Conservation (phyloP, 2,113 vertebrate genomes). For the Tretioscincus oriximinensis region DNA sequence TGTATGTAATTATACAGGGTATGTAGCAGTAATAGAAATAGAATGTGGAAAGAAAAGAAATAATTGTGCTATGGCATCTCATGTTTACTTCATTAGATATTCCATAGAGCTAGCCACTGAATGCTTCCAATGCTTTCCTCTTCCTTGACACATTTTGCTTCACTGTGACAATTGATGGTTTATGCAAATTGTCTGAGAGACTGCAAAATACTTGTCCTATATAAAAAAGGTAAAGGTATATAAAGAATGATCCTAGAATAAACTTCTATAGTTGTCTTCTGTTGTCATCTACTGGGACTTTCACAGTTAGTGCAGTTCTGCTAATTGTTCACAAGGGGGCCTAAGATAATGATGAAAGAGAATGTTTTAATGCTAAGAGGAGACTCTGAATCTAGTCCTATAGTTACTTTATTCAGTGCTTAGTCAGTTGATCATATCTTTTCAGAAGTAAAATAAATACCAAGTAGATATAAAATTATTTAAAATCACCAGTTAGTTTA, state of each 20-base stretch:
- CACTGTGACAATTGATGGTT: neutral
- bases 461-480: too few relatives aligned
- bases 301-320: neutral
- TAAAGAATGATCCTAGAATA: neutral
- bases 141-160: neutral
- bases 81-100: too few relatives aligned
- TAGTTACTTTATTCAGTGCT: neutral
- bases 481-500: too few relatives aligned
- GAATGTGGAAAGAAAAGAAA: too few relatives aligned
- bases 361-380: neutral
- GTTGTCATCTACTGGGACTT: neutral
- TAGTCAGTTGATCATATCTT: too few relatives aligned
- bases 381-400: neutral
- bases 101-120: neutral
- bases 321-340: constrained; percentile 2
- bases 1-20: too few relatives aligned
- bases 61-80: too few relatives aligned
- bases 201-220: neutral
- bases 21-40: too few relatives aligned
- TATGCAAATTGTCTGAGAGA: neutral
- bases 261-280: neutral
- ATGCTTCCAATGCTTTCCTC: neutral
- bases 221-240: neutral
- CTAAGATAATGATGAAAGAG: neutral
- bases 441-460: too few relatives aligned